These are phyloP conservation scores for Stegophylla sp. DNA, from an alignment of 2,888 invertebrate genomes.

Conservation along the genomic window DNA sequence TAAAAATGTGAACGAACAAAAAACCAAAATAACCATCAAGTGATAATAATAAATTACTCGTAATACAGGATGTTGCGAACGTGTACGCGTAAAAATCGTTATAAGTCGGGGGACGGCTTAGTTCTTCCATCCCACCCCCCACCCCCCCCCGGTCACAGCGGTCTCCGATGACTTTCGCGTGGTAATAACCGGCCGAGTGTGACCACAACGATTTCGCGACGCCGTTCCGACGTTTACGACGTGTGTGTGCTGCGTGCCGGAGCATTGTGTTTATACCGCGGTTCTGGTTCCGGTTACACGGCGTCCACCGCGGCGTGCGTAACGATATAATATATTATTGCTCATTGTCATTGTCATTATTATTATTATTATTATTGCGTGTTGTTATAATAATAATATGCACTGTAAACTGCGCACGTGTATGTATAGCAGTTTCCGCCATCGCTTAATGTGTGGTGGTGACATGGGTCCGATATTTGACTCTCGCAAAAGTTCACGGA, in stretches of 20 bases:
- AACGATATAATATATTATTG: too few relatives aligned
- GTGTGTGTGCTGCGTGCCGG: too few relatives aligned
- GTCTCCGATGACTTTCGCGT: slow-evolving; percentile 35
- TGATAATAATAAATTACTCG: not conserved
- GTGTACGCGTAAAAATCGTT: not conserved
- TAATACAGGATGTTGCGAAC: not conserved
- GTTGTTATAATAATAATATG: too few relatives aligned
- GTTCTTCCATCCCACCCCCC: too few relatives aligned
- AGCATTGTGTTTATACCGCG: not conserved
- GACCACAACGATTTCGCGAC: slow-evolving; percentile 8
- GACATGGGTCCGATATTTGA: too few relatives aligned
- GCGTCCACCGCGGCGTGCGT: too few relatives aligned
- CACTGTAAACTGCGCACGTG: not conserved
- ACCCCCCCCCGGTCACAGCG: too few relatives aligned
- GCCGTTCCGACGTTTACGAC: too few relatives aligned
- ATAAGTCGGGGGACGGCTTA: not conserved
- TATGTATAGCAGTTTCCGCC: not conserved
- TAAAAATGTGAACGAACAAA: not conserved
- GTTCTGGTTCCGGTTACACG: too few relatives aligned
- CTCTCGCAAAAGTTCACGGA: too few relatives aligned
- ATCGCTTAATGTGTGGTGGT: not conserved
- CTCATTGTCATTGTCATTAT: not conserved
- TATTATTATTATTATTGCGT: not conserved
- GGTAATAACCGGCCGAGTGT: not conserved
- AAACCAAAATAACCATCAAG: not conserved